Percentiles rank a stretch among this genome's conserved stretches.
Conservation (phyloP, 2,797 vertebrate species). For the Prionace glauca region DNA sequence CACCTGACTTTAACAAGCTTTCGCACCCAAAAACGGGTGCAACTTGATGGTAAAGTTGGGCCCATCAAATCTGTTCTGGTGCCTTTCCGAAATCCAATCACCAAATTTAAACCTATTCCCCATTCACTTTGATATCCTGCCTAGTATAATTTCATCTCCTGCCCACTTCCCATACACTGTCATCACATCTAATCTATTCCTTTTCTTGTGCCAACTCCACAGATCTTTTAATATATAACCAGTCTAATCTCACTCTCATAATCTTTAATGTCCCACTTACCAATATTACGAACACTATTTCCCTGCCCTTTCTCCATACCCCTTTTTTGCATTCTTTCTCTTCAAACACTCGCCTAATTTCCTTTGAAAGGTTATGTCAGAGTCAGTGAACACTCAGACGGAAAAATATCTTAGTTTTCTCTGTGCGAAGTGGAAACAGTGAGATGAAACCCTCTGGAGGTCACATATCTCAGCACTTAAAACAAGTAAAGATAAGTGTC, state of each 20-base stretch:
- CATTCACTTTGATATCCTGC: not conserved
- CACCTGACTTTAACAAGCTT: too few species aligned
- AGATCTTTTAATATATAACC: not conserved
- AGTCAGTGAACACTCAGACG: not conserved
- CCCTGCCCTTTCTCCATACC: not conserved
- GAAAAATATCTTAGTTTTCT: not conserved
- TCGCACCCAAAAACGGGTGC: too few species aligned
- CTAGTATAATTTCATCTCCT: not conserved
- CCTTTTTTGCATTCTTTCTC: not conserved
- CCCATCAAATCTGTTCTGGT: not conserved
- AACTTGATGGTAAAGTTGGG: too few species aligned
- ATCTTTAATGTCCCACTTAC: not conserved
- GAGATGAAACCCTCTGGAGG: not conserved
- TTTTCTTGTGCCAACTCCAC: not conserved
- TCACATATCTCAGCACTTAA: conserved; percentile 18
- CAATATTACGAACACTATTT: not conserved
- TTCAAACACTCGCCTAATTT: not conserved
- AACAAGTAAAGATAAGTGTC: conserved; percentile 19
- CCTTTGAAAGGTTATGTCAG: not conserved
- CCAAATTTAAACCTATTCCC: not conserved
- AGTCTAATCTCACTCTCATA: not conserved
- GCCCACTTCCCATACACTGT: not conserved
- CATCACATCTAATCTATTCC: not conserved
- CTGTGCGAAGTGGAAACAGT: conserved; percentile 26
- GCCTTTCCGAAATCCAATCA: not conserved